phyloP scores from a whole-genome alignment of 2,797 vertebrate species.

The Eulemur coronatus region DNA sequence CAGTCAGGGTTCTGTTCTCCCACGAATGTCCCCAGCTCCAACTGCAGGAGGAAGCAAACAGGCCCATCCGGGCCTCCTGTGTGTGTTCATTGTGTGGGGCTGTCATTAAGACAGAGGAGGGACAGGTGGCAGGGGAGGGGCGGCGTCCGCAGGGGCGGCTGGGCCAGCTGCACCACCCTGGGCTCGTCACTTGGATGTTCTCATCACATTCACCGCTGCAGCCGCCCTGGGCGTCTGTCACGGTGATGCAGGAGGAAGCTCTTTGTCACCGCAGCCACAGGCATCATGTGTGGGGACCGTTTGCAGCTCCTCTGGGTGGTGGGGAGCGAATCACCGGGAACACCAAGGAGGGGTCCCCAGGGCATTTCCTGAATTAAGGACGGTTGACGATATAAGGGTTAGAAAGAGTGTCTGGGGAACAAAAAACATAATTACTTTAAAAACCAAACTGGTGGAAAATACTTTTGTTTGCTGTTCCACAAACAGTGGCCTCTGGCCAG shows the following conservation, averaged over 20 bases:
- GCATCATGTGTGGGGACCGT: fast-evolving
- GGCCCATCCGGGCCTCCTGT: fast-evolving
- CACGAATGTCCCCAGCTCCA: fast-evolving
- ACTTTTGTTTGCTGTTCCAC: slow-evolving; percentile 47
- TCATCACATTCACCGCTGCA: fast-evolving
- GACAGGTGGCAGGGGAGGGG: fast-evolving
- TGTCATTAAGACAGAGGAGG: not conserved
- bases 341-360: not conserved
- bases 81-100: fast-evolving
- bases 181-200: not conserved
- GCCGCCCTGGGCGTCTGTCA: fast-evolving
- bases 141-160: not conserved
- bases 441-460: slow-evolving; percentile 34
- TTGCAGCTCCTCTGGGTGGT: not conserved
- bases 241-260: fast-evolving
- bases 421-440: not conserved
- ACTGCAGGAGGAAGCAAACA: not conserved
- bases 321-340: fast-evolving
- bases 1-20: too few species aligned
- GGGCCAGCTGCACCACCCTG: fast-evolving
- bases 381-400: fast-evolving
- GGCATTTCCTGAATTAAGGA: not conserved
- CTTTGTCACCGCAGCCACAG: not conserved
- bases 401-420: not conserved
- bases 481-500: slow-evolving; percentile 29